Evolutionary conservation across 2,888 invertebrate species (phyloP).

Genomic region (Lasioglossum lativentre): DNA sequence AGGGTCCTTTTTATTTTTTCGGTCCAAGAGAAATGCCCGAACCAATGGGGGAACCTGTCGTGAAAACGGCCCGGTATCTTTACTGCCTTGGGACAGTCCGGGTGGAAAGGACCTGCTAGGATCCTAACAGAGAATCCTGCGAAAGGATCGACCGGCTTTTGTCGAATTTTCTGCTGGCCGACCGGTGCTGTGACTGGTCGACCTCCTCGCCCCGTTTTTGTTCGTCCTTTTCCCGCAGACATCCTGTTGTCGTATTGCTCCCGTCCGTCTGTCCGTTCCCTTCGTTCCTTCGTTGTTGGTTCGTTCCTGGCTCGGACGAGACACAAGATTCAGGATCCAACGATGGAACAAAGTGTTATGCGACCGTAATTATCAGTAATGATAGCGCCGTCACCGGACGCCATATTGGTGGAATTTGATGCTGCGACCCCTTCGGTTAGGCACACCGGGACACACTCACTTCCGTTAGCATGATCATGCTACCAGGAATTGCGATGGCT

Average conservation of each 20-base stretch:
- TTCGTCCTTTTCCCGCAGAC: constrained; percentile 52
- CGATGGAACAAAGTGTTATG: constrained; percentile 61
- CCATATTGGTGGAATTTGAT: constrained; percentile 43
- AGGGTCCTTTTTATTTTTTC: constrained; percentile 2
- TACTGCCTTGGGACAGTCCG: not conserved
- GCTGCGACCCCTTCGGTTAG: constrained; percentile 53
- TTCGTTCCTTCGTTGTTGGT: not conserved
- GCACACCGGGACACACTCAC: constrained; percentile 47
- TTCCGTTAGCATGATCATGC: constrained; percentile 17
- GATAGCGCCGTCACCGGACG: constrained; percentile 58
- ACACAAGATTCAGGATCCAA: not conserved
- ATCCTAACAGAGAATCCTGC: not conserved
- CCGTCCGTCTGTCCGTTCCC: constrained; percentile 38
- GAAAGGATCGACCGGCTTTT: constrained; percentile 24
- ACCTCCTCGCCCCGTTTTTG: constrained; percentile 42
- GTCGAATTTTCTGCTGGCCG: constrained; percentile 58
- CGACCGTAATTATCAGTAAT: constrained; percentile 68
- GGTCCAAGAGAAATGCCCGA: not conserved
- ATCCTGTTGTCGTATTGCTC: constrained; percentile 64
- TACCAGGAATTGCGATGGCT: no score
- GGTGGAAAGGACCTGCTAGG: not conserved
- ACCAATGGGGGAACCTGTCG: not conserved
- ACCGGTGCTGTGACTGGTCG: constrained; percentile 50
- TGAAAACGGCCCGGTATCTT: not conserved
- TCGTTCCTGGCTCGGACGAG: not conserved